A percentile compares a stretch with the other conserved stretches of the same genome.
These are phyloP conservation scores for Protosalanx chinensis DNA, from an alignment of 2,797 vertebrate genomes.

Conservation along the genomic window DNA sequence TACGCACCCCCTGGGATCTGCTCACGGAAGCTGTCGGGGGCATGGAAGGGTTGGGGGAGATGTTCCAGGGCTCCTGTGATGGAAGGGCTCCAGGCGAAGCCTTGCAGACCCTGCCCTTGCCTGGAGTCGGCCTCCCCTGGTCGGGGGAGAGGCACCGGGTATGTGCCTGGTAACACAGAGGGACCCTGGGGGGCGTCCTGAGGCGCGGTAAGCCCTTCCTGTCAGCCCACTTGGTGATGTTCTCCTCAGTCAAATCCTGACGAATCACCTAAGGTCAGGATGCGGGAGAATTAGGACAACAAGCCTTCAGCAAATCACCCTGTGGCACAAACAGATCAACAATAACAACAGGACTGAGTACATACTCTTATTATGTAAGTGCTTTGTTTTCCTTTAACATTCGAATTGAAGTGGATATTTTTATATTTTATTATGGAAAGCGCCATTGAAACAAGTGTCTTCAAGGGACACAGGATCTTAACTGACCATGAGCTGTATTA, in stretches of 20 bases:
- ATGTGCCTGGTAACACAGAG: slow-evolving; percentile 44
- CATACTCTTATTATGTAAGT: background rate
- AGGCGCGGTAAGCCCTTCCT: slow-evolving; percentile 52
- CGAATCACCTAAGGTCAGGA: slow-evolving; percentile 34
- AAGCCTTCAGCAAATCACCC: background rate
- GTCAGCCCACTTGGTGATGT: slow-evolving; percentile 49
- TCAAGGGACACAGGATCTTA: too few relatives aligned
- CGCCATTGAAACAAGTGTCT: too few relatives aligned
- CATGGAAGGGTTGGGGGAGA: slow-evolving; percentile 30
- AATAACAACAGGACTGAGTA: background rate
- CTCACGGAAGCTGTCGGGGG: slow-evolving; percentile 16
- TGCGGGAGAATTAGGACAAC: background rate
- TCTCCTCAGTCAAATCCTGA: slow-evolving; percentile 36
- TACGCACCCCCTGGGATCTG: slow-evolving; percentile 49
- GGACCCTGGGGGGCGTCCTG: slow-evolving; percentile 16
- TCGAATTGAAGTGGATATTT: too few relatives aligned
- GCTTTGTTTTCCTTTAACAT: too few relatives aligned
- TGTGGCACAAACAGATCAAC: background rate
- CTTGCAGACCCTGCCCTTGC: background rate
- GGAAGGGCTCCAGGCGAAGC: background rate
- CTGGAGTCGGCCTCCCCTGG: background rate
- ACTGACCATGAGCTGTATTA: too few relatives aligned
- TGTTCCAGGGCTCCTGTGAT: slow-evolving; percentile 18
- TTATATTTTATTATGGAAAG: too few relatives aligned
- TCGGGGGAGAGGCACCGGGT: slow-evolving; percentile 31